Conservation (phyloP, 2,113 vertebrate genomes). For the Elaphurus davidianus region DNA sequence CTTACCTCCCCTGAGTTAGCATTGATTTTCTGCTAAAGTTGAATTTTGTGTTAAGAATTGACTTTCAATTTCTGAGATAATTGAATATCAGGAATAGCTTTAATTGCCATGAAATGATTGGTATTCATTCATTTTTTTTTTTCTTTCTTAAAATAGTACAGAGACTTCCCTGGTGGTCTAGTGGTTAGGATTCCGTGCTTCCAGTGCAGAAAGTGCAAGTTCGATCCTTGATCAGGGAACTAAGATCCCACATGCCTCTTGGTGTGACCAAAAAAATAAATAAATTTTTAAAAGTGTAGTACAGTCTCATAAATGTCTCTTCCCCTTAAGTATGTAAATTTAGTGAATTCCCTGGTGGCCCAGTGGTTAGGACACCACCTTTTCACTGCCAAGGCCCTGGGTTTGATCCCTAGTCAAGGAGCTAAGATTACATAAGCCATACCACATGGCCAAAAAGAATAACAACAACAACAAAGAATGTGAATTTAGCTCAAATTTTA, state of each 20-base stretch:
- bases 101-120: neutral
- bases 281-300: neutral
- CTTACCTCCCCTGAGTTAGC: neutral
- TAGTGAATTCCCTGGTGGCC: neutral
- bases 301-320: neutral
- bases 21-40: conserved; percentile 17
- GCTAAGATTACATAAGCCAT: neutral
- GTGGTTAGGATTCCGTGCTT: neutral
- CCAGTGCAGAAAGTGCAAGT: neutral
- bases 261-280: neutral
- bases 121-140: neutral
- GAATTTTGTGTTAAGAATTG: conserved; percentile 46
- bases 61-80: neutral
- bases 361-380: neutral
- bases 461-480: neutral
- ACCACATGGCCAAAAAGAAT: neutral
- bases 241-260: neutral
- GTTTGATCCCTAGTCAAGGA: neutral
- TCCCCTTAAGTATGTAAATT: neutral
- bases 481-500: neutral
- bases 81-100: conserved; percentile 40
- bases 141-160: neutral
- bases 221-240: neutral
- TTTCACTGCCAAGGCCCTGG: neutral
- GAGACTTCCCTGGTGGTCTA: neutral